phyloP scores from a whole-genome alignment of 2,888 invertebrate genomes.

The Meliscaeva auricollis region DNA sequence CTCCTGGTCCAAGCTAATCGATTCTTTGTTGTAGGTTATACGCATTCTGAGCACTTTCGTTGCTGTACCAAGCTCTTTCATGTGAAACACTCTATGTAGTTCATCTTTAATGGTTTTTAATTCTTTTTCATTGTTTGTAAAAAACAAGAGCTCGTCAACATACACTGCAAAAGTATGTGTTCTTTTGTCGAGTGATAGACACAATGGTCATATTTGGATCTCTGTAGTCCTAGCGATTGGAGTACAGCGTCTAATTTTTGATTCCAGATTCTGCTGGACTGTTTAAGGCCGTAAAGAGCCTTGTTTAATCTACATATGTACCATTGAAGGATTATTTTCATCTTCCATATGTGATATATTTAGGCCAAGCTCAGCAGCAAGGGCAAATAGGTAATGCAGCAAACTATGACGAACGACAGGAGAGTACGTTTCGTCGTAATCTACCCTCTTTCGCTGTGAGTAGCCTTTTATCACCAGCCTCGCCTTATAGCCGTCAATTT shows the following conservation, averaged over 20 bases:
- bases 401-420: slow-evolving; percentile 54
- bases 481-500: slow-evolving; percentile 59
- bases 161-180: slow-evolving; percentile 13
- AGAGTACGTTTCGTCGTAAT: slow-evolving; percentile 44
- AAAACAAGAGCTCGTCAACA: slow-evolving; percentile 26
- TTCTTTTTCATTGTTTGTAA: slow-evolving; percentile 7
- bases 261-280: slow-evolving; percentile 15
- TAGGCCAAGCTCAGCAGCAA: slow-evolving; percentile 46
- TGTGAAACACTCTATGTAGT: slow-evolving; percentile 1
- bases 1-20: slow-evolving; percentile 24
- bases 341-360: slow-evolving; percentile 41
- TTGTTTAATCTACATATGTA: not conserved
- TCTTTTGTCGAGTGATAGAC: not conserved
- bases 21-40: slow-evolving; percentile 39
- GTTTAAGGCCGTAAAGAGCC: slow-evolving; percentile 5
- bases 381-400: slow-evolving; percentile 57
- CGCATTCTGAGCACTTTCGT: slow-evolving; percentile 53
- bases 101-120: not conserved
- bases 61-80: not conserved
- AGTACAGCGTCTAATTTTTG: slow-evolving; percentile 20
- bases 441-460: slow-evolving; percentile 62
- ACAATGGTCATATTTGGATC: slow-evolving; percentile 9
- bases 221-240: slow-evolving; percentile 18
- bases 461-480: slow-evolving; percentile 67
- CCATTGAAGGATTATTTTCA: slow-evolving; percentile 1